Evolutionary conservation across 2,797 vertebrate genomes (phyloP).

Genomic region (Siniperca obscura): DNA sequence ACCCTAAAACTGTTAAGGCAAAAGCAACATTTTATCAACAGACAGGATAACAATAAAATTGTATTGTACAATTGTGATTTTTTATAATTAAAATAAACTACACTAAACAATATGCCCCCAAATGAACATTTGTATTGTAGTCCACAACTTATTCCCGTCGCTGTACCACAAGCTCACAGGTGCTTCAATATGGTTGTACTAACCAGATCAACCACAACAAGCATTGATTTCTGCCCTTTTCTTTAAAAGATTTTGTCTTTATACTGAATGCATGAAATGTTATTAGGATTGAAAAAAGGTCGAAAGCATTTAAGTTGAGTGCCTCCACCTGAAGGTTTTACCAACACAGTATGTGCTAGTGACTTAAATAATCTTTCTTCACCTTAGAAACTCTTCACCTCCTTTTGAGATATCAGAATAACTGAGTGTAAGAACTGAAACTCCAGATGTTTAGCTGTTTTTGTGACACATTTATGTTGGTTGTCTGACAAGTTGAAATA

Average conservation of each 20-base stretch:
- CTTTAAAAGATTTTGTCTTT: neutral
- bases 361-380: neutral
- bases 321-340: neutral
- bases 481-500: constrained; percentile 5
- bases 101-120: neutral
- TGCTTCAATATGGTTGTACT: neutral
- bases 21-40: neutral
- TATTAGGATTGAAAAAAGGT: neutral
- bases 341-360: neutral
- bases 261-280: neutral
- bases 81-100: neutral
- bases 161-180: neutral
- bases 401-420: neutral
- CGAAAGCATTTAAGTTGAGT: constrained; percentile 7
- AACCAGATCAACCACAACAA: neutral
- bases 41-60: neutral
- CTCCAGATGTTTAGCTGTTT: neutral
- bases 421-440: neutral
- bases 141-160: neutral
- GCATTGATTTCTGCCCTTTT: constrained; percentile 1
- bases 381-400: neutral
- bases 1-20: neutral
- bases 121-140: neutral
- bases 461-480: neutral
- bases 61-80: neutral